Percentiles rank a stretch among this genome's conserved stretches.
Evolutionary conservation across 2,113 vertebrate species (phyloP).

Genomic region (Amblyopsis rosae): DNA sequence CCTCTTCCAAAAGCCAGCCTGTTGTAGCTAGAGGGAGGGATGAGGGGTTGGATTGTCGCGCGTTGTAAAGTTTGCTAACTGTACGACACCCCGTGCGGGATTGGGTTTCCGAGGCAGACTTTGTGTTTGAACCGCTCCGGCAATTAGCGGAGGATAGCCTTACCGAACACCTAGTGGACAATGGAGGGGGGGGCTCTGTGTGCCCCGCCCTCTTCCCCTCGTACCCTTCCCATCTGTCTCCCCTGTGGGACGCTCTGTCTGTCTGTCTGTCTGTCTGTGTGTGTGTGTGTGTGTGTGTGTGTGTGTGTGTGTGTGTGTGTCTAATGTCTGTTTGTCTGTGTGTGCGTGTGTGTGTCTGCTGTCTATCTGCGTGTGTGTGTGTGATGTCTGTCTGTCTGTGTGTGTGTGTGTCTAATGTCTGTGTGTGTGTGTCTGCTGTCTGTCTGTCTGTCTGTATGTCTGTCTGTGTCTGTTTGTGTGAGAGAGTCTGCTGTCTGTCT

Average conservation of each 20-base stretch:
- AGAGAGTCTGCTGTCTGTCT: too few relatives aligned
- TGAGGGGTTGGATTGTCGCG: slow-evolving; percentile 7
- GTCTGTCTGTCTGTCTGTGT: background rate
- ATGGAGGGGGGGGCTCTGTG: slow-evolving; percentile 27
- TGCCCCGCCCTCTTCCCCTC: slow-evolving; percentile 22
- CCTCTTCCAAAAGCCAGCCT: background rate
- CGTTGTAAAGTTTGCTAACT: slow-evolving; percentile 34
- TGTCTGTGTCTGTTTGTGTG: too few relatives aligned
- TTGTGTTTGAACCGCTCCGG: slow-evolving; percentile 50
- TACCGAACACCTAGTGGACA: slow-evolving; percentile 49
- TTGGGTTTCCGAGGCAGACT: slow-evolving; percentile 55
- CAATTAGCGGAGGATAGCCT: slow-evolving; percentile 62
- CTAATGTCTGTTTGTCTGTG: too few relatives aligned
- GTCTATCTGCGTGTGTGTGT: too few relatives aligned
- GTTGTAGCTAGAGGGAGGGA: background rate
- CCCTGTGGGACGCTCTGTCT: slow-evolving; percentile 50
- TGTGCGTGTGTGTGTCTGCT: too few relatives aligned
- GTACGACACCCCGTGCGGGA: slow-evolving; percentile 22
- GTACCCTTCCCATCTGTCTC: slow-evolving; percentile 36
- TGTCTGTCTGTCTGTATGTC: too few relatives aligned
- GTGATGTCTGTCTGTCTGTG: too few relatives aligned
- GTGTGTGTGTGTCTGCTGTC: too few relatives aligned
- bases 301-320: too few relatives aligned
- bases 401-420: too few relatives aligned
- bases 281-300: too few relatives aligned